A percentile compares a stretch with the other conserved stretches of the same genome.
Conservation (phyloP, 2,113 vertebrate genomes). For the Rhipidura dahli region DNA sequence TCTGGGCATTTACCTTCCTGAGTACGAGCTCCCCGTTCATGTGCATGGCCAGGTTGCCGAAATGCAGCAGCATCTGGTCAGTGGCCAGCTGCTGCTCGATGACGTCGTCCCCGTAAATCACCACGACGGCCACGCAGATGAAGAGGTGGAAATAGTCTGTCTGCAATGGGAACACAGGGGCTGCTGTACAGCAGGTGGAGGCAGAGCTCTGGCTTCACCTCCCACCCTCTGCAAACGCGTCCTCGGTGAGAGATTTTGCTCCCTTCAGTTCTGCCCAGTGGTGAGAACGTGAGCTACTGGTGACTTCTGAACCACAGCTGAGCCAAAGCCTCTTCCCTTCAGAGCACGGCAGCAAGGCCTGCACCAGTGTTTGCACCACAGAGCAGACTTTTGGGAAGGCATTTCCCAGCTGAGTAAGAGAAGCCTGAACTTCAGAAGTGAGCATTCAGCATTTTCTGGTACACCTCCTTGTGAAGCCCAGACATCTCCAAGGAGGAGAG, state of each 20-base stretch:
- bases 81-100: conserved; percentile 91
- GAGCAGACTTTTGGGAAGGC: background rate
- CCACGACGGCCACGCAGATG: conserved; percentile 94
- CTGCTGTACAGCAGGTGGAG: background rate
- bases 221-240: background rate
- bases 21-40: conserved; percentile 97
- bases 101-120: conserved; percentile 93
- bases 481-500: background rate
- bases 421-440: background rate
- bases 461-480: background rate
- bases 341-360: background rate
- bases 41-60: conserved; percentile 96
- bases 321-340: background rate
- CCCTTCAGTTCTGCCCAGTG: background rate
- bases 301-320: background rate
- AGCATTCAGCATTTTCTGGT: background rate
- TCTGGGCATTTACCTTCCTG: conserved; percentile 81
- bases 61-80: conserved; percentile 97
- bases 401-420: background rate
- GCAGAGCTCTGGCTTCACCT: background rate
- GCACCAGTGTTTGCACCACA: background rate
- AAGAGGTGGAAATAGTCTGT: conserved; percentile 99
- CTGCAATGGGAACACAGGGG: conserved; percentile 61
- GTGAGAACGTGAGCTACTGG: background rate
- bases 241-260: background rate